Evolutionary conservation across 1,140 invertebrate genomes (phyloP).

Genomic region (Galleria mellonella): DNA sequence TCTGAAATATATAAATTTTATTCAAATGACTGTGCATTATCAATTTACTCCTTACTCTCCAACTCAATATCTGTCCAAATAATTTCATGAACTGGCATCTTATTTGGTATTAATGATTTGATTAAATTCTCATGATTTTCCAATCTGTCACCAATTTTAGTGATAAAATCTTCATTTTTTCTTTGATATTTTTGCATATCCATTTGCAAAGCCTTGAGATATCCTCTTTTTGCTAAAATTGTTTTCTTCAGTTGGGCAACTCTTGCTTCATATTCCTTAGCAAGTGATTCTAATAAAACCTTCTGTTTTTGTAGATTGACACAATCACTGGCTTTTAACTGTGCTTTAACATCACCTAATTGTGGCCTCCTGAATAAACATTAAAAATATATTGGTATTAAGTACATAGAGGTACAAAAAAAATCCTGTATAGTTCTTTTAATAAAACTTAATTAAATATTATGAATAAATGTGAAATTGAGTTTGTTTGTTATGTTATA

Average conservation of each 20-base stretch:
- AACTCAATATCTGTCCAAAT: conserved; percentile 35
- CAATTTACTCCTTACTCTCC: conserved; percentile 23
- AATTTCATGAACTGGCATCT: conserved; percentile 29
- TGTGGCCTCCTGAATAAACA: conserved; percentile 56
- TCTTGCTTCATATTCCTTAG: conserved; percentile 60
- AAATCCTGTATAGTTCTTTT: too few species aligned
- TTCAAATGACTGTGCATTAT: conserved; percentile 34
- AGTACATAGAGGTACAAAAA: too few species aligned
- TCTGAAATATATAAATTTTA: conserved; percentile 72
- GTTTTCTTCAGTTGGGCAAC: conserved; percentile 54
- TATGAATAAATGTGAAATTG: too few species aligned
- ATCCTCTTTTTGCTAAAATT: conserved; percentile 51
- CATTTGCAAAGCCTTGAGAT: conserved; percentile 56
- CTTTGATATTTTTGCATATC: conserved; percentile 62
- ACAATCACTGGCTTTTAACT: conserved; percentile 52
- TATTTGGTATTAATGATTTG: conserved; percentile 24
- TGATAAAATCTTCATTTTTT: conserved; percentile 51
- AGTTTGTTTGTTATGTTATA: too few species aligned
- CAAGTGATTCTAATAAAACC: conserved; percentile 42
- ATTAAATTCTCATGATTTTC: conserved; percentile 37
- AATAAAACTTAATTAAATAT: too few species aligned
- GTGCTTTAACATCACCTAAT: conserved; percentile 51
- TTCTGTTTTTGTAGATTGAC: conserved; percentile 58
- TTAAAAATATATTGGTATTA: conserved; percentile 1
- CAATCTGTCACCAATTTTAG: conserved; percentile 42